Base-by-base conservation (phyloP, 2,888 invertebrate genomes). In the Escarpia spicata region DNA sequence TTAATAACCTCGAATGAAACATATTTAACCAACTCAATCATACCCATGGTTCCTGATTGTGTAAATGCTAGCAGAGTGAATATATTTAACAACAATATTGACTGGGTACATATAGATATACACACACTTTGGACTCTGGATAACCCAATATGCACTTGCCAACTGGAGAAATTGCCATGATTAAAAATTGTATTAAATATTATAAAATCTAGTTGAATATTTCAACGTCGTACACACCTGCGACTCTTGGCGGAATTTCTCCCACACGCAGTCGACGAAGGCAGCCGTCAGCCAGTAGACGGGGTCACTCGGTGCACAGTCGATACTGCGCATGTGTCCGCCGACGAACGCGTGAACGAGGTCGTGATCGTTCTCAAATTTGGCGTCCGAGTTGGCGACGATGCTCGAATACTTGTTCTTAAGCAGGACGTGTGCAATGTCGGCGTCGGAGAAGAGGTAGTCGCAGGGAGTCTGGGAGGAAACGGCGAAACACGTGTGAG, bases 201-300 rank as follows among this genome's bases (percentile, higher is more conserved):
- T 37, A 1, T 37, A 0, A 37, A 37, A 37, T 37, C 37, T 37
- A 37, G 37, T 45, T 45, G 10, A 45, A 45, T 45, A 45, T 6
- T 10, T 9, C 52, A 9, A 6, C 26, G 26, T 0, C 75, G 19
- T 31, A 44, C 91, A 15, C 58, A 44, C 52, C 43, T 44, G 93
- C n/a, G 37, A 45, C 91, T 90, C 45, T 58, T 37, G 31, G 15
- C 92, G 92, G 45, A 91, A 93, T 31, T 91, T n/a, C 93, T 96
- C 96, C 96, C 96, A 96, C 8, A 96, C 92, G 60, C 95, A 94
- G 93, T 96, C 96, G 43, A 96, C 95, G 93, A 95, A 96, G 31
- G 95, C 94, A 93, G 96, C 96, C 92, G 95, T 95, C 89, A 96
- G 92, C 93, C 95, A 96, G 94, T 96, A 96, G 52, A 95, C 94